Conservation (phyloP, 2,113 vertebrate genomes). For the Ctenodactylus gundi region DNA sequence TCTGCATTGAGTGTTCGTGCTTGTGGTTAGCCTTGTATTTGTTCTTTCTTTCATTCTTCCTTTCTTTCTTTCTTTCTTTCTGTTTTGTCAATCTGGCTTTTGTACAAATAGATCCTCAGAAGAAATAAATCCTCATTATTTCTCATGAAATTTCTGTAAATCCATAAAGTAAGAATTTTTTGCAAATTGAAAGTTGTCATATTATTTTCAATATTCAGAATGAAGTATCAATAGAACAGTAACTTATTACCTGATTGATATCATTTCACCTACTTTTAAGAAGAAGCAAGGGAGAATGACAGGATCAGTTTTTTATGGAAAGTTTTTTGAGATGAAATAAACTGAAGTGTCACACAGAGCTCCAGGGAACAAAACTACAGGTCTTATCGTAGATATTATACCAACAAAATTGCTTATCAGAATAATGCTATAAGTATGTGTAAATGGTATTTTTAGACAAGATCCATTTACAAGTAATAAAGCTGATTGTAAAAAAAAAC, state of each 20-base stretch:
- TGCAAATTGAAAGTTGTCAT: background rate
- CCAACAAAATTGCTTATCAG: background rate
- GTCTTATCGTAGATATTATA: background rate
- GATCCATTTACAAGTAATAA: background rate
- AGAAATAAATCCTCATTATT: too few species aligned
- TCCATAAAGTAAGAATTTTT: background rate
- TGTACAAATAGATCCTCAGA: background rate
- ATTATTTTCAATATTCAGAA: background rate
- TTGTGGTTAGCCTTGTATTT: background rate
- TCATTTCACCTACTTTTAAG: too few species aligned
- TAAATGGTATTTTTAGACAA: background rate
- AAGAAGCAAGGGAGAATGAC: background rate
- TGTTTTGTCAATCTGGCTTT: too few species aligned
- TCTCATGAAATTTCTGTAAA: background rate
- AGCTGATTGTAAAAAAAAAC: background rate
- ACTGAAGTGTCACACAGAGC: background rate
- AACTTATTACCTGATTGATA: too few species aligned
- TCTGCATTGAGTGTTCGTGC: background rate
- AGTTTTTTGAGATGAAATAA: background rate
- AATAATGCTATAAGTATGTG: background rate
- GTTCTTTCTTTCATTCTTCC: background rate
- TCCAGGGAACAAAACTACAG: background rate
- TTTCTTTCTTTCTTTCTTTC: too few species aligned
- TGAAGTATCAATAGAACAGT: background rate
- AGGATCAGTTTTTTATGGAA: background rate